A percentile compares a stretch with the other conserved stretches of the same genome.
Conservation (phyloP, 2,113 vertebrate species). For the Esox niger region DNA sequence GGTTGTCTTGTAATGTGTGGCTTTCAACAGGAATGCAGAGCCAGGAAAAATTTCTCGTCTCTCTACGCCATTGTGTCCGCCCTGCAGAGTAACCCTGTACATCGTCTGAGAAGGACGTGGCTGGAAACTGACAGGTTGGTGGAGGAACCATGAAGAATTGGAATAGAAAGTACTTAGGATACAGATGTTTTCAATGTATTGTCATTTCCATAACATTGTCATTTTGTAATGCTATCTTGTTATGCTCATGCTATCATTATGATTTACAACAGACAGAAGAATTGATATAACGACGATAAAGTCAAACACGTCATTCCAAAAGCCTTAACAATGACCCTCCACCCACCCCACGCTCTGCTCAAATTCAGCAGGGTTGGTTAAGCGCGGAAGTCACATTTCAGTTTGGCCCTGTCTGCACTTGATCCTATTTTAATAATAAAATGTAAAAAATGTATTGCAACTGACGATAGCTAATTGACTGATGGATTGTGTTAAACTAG, state of each 20-base stretch:
- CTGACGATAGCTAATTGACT: too few relatives aligned
- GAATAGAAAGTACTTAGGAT: neutral
- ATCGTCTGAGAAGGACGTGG: constrained; percentile 85
- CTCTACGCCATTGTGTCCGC: constrained; percentile 85
- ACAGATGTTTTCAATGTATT: too few relatives aligned
- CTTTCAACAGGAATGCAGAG: constrained; percentile 77
- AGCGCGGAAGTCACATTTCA: too few relatives aligned
- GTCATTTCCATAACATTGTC: neutral
- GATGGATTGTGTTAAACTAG: neutral
- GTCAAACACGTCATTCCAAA: neutral
- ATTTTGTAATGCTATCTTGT: neutral
- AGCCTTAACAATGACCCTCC: too few relatives aligned
- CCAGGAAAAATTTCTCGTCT: constrained; percentile 86
- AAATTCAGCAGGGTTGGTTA: too few relatives aligned
- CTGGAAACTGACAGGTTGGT: constrained; percentile 83
- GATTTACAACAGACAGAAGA: neutral
- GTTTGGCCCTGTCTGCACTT: too few relatives aligned
- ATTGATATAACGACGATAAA: neutral
- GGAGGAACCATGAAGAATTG: neutral
- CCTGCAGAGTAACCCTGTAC: constrained; percentile 85
- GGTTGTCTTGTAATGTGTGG: constrained; percentile 24
- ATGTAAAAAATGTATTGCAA: too few relatives aligned
- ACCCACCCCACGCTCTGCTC: too few relatives aligned
- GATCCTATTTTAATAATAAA: too few relatives aligned
- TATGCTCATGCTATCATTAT: neutral